A percentile compares a stretch with the other conserved stretches of the same genome.
Evolutionary conservation across 1,140 invertebrate species (phyloP).

Genomic region (Solenopsis invicta): DNA sequence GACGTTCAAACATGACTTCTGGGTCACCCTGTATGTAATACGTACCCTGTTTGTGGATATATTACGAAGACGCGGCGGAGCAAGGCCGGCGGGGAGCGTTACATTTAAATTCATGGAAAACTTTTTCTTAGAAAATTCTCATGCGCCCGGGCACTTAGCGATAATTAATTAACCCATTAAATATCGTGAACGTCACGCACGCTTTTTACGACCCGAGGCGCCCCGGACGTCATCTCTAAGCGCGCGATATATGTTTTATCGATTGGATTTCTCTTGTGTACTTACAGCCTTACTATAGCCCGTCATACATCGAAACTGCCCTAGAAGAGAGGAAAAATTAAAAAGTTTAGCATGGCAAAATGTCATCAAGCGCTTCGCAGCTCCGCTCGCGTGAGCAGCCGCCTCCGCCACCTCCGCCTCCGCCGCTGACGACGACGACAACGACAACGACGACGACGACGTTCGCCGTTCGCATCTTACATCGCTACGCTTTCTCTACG

Average conservation of each 20-base stretch:
- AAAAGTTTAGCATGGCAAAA: slow-evolving; percentile 57
- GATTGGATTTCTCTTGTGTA: slow-evolving; percentile 61
- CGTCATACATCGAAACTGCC: slow-evolving; percentile 64
- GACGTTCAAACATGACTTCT: slow-evolving; percentile 1
- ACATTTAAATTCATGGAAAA: slow-evolving; percentile 64
- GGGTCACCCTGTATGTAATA: slow-evolving; percentile 1
- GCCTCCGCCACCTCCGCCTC: background rate
- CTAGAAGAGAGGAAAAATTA: slow-evolving; percentile 63
- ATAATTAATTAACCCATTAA: slow-evolving; percentile 66
- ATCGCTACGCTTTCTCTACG: background rate
- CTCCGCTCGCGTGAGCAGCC: slow-evolving; percentile 20
- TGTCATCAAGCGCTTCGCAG: slow-evolving; percentile 62
- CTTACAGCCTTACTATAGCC: slow-evolving; percentile 63
- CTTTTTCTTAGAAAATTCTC: slow-evolving; percentile 65
- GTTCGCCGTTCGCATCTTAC: too few species aligned
- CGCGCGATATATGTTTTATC: slow-evolving; percentile 64
- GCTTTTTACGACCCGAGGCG: slow-evolving; percentile 59
- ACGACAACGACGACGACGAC: too few species aligned
- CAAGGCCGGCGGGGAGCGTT: slow-evolving; percentile 29
- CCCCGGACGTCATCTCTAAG: slow-evolving; percentile 60
- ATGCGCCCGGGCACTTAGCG: slow-evolving; percentile 57
- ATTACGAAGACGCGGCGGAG: slow-evolving; percentile 2
- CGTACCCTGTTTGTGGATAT: slow-evolving; percentile 35
- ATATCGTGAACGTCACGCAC: slow-evolving; percentile 59
- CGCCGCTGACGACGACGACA: background rate